Evolutionary conservation across 2,113 vertebrate genomes (phyloP).

Genomic region (Heterotilapia buettikoferi): DNA sequence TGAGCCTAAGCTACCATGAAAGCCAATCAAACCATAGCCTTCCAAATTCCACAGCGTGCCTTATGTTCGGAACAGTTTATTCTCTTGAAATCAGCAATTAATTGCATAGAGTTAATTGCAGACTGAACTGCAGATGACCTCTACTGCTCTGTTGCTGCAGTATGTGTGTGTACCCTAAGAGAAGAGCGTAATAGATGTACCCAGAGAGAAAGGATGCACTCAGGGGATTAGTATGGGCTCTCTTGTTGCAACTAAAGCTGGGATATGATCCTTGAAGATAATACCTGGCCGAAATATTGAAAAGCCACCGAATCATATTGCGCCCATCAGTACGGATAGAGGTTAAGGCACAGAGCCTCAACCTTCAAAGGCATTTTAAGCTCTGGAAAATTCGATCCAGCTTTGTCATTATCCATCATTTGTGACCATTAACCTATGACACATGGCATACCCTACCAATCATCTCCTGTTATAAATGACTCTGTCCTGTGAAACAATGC

Average conservation of each 20-base stretch:
- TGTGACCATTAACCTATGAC: conserved; percentile 40
- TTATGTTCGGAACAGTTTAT: conserved; percentile 38
- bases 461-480: conserved; percentile 39
- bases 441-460: conserved; percentile 25
- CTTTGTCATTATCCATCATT: conserved; percentile 45
- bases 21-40: conserved; percentile 51
- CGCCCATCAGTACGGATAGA: background rate
- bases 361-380: conserved; percentile 2
- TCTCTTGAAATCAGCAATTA: conserved; percentile 56
- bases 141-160: background rate
- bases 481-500: conserved; percentile 7
- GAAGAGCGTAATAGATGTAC: conserved; percentile 4
- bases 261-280: conserved; percentile 19
- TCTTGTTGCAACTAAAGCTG: background rate
- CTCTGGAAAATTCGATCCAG: conserved; percentile 25
- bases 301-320: background rate
- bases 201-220: background rate
- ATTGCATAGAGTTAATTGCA: conserved; percentile 55
- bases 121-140: conserved; percentile 56
- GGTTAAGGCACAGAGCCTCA: background rate
- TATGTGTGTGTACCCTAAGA: background rate
- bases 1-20: conserved; percentile 52
- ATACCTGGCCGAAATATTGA: background rate
- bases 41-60: conserved; percentile 36
- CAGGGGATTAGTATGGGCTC: background rate